phyloP scores from a whole-genome alignment of 2,797 vertebrate species.

The Ambastaia sidthimunki region DNA sequence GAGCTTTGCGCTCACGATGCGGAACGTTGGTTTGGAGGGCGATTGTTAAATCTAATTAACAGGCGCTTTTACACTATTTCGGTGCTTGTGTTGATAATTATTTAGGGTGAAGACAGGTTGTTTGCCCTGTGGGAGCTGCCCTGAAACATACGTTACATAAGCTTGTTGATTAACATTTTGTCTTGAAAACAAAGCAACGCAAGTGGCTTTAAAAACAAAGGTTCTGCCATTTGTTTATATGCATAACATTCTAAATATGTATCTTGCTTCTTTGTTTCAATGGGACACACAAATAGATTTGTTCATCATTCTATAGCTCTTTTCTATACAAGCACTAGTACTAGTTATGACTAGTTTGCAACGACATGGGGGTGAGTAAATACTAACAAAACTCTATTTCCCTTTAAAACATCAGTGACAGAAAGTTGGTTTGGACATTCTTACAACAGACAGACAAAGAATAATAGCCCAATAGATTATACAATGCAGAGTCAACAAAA shows the following conservation, averaged over 20 bases:
- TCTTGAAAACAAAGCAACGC: neutral
- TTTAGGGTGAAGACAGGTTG: constrained; percentile 26
- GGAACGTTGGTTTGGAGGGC: constrained; percentile 6
- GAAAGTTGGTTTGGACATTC: neutral
- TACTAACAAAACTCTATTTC: neutral
- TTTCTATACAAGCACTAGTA: no score
- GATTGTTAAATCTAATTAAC: constrained; percentile 32
- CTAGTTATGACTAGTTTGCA: neutral
- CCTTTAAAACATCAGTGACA: neutral
- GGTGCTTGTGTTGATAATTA: constrained; percentile 19
- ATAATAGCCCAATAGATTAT: constrained; percentile 1
- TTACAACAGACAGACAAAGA: constrained; percentile 17
- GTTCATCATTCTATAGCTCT: no score
- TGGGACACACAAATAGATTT: no score
- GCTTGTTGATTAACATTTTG: neutral
- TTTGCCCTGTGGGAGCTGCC: constrained; percentile 25
- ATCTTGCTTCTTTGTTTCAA: no score
- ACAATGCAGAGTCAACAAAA: constrained; percentile 32
- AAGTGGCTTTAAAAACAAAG: neutral
- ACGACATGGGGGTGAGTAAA: neutral
- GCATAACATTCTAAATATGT: no score
- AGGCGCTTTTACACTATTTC: constrained; percentile 7
- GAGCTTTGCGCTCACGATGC: constrained; percentile 14
- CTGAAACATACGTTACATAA: constrained; percentile 13
- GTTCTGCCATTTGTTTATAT: no score